Evolutionary conservation across 2,113 vertebrate species (phyloP), one percentile per base, ranked within the genome.

Genomic region (Hassar affinis): DNA sequence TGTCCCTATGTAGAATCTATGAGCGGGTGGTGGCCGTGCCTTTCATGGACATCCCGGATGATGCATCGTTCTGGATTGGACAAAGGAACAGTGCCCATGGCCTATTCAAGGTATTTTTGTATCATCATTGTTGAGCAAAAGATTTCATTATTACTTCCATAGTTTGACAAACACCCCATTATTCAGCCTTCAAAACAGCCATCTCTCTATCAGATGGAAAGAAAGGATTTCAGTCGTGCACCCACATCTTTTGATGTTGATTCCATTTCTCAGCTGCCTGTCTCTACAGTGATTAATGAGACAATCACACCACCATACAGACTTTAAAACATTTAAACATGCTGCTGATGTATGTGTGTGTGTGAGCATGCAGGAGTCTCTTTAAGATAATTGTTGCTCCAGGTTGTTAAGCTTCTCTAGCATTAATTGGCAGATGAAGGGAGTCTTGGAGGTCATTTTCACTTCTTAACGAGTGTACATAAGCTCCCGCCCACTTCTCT

Each of bases 81-180:
- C 98, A 99, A 88, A 96, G 98, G 89, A 99, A 98, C 90, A 93
- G 95, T 25, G 97, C 96, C 22, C 98, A 99, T 30, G 97, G 98
- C 68, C 96, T 96, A 90, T 99, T 98, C 90, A 98, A 99, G 97
- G 98, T 96, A 94, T 89, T 62, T 42, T 2, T 49, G 47, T 42
- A 38, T 33, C 59, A 59, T 79, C 69, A 62, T 6, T 59, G 33
- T 78, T 57, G n/a, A 69, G 61, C 38, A 69, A 78, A 68, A 61
- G 11, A 14, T 78, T 71, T 61, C 59, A 79, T 84, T 72, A 42
- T 71, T 57, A 22, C 49, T 69, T 7, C 51, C 25, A n/a, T 79
- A 71, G 45, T 1, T n/a, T 56, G 11, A 62, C 52, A 78, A n/a
- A 20, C 75, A 56, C 76, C 52, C 66, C 25, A 35, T 61, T 79